Evolutionary conservation across 2,888 invertebrate species (phyloP).

Genomic region (Mimumesa dahlbomi): DNA sequence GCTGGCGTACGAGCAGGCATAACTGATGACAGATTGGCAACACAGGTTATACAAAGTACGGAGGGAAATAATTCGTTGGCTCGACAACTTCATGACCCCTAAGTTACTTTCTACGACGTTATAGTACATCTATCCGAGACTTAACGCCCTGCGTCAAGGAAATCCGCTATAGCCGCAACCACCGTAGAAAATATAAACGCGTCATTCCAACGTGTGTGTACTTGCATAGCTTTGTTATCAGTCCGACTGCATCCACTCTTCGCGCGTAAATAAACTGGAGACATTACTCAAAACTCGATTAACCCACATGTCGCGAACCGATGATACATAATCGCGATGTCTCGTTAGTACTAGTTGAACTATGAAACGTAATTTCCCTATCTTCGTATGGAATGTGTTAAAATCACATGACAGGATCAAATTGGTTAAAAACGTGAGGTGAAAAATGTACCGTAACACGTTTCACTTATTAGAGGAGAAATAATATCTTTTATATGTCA

Average conservation of each 20-base stretch:
- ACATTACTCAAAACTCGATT: conserved; percentile 52
- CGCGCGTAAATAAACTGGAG: conserved; percentile 49
- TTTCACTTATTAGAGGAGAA: too few relatives aligned
- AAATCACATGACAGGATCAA: too few relatives aligned
- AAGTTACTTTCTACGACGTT: conserved; percentile 54
- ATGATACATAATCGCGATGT: conserved; percentile 27
- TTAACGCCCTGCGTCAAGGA: conserved; percentile 57
- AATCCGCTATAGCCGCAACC: conserved; percentile 34
- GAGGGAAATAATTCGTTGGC: conserved; percentile 60
- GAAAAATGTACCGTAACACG: too few relatives aligned
- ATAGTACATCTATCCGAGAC: conserved; percentile 57
- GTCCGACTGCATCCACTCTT: conserved; percentile 44
- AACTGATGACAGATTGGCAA: conserved; percentile 65
- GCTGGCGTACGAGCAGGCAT: conserved; percentile 31
- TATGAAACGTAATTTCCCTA: too few relatives aligned
- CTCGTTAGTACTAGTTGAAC: background rate
- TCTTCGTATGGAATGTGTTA: too few relatives aligned
- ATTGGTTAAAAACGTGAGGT: too few relatives aligned
- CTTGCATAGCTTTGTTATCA: conserved; percentile 64
- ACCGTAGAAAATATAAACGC: conserved; percentile 33
- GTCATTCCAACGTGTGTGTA: conserved; percentile 31
- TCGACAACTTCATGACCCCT: conserved; percentile 59
- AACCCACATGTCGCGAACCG: conserved; percentile 29
- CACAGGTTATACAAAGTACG: conserved; percentile 52
- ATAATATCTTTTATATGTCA: too few relatives aligned